Conservation (phyloP, 2,797 vertebrate genomes). For the Poeciliopsis turneri region DNA sequence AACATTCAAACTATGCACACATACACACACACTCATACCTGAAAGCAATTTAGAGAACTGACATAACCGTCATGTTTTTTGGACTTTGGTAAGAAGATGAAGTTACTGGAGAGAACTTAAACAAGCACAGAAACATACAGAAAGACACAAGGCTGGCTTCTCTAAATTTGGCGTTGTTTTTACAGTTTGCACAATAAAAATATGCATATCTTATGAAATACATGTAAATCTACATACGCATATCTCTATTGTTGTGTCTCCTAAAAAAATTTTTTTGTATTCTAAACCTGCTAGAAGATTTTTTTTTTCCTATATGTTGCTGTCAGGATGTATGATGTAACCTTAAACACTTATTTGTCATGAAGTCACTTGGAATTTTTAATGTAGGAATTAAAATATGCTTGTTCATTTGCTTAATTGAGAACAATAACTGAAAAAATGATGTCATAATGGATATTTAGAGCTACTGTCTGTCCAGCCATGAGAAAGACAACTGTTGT, state of each 20-base stretch:
- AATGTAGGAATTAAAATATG: neutral
- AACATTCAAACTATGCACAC: neutral
- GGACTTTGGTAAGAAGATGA: too few species aligned
- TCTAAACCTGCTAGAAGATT: neutral
- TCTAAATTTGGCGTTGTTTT: neutral
- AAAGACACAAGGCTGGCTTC: neutral
- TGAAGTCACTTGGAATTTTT: neutral
- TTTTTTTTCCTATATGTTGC: slow-evolving; percentile 7
- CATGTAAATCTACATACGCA: neutral
- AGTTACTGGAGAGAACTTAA: too few species aligned
- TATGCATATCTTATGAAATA: neutral
- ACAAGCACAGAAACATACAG: too few species aligned
- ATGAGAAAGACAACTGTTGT: slow-evolving; percentile 66
- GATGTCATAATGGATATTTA: slow-evolving; percentile 54
- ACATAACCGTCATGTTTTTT: too few species aligned
- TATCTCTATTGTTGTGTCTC: neutral
- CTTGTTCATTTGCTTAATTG: neutral
- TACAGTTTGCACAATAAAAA: neutral
- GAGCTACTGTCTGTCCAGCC: slow-evolving; percentile 35
- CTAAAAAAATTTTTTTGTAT: neutral
- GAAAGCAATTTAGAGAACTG: too few species aligned
- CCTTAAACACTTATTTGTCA: neutral
- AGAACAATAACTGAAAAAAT: slow-evolving; percentile 23
- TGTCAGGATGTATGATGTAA: neutral
- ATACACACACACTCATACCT: too few species aligned